A percentile compares a stretch with the other conserved stretches of the same genome.
Evolutionary conservation across 2,888 invertebrate genomes (phyloP).

Genomic region (Pristionchus entomophagus): DNA sequence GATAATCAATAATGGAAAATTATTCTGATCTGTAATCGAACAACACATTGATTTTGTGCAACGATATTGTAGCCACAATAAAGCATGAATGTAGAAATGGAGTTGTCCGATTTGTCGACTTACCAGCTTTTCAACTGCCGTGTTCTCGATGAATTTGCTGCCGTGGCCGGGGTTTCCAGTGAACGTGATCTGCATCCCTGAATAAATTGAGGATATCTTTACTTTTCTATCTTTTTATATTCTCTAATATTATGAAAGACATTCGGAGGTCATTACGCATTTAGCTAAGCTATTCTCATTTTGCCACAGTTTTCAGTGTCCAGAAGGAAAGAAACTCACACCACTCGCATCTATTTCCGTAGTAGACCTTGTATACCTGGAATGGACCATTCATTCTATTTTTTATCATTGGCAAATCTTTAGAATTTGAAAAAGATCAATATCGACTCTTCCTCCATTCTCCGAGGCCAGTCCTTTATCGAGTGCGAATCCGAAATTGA

Average conservation of each 20-base stretch:
- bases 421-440: not conserved
- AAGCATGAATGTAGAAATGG: too few relatives aligned
- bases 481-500: slow-evolving; percentile 88
- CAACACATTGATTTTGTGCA: not conserved
- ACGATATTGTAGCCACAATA: too few relatives aligned
- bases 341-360: slow-evolving; percentile 84
- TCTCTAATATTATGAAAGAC: too few relatives aligned
- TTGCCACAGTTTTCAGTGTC: too few relatives aligned
- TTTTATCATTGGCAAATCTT: too few relatives aligned
- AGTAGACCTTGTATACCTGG: slow-evolving; percentile 77
- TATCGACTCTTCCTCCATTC: slow-evolving; percentile 54
- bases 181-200: slow-evolving; percentile 86
- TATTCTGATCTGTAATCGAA: not conserved
- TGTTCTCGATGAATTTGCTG: slow-evolving; percentile 86
- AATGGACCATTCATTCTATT: too few relatives aligned
- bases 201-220: too few relatives aligned
- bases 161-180: slow-evolving; percentile 90
- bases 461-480: slow-evolving; percentile 84
- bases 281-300: not conserved
- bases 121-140: slow-evolving; percentile 79
- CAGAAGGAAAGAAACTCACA: slow-evolving; percentile 82
- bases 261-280: too few relatives aligned
- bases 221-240: too few relatives aligned
- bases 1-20: slow-evolving; percentile 19
- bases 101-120: too few relatives aligned